Percentiles rank a stretch among this genome's conserved stretches.
Evolutionary conservation across 2,888 invertebrate genomes (phyloP).

Genomic region (Acronicta leporina): DNA sequence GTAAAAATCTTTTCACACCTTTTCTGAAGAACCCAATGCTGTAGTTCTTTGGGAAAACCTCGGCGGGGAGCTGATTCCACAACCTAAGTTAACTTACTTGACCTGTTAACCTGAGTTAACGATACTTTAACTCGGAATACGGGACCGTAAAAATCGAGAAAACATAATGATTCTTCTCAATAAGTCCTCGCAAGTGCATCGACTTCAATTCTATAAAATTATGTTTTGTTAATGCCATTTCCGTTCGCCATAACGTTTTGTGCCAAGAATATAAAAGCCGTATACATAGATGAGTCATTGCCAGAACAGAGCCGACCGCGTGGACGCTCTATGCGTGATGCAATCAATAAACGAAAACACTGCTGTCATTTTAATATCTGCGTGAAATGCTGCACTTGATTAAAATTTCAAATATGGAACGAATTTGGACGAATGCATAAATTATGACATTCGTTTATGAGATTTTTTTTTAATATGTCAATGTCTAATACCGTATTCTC

Average conservation of each 20-base stretch:
- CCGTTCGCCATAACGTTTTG: conserved; percentile 63
- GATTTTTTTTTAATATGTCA: not conserved
- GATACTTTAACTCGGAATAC: no score
- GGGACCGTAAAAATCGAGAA: conserved; percentile 6
- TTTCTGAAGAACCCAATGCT: no score
- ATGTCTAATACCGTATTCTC: no score
- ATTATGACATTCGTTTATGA: not conserved
- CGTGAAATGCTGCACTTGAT: conserved; percentile 17
- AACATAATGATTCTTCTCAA: conserved; percentile 5
- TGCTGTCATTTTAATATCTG: conserved; percentile 32
- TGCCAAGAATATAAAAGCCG: conserved; percentile 71
- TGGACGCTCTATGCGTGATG: conserved; percentile 59
- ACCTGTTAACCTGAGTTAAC: no score
- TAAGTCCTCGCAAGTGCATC: conserved; percentile 57
- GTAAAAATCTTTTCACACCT: no score
- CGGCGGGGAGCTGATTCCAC: no score
- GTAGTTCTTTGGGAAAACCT: no score
- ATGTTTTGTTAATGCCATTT: conserved; percentile 65
- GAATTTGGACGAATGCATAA: conserved; percentile 3
- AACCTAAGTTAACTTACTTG: no score
- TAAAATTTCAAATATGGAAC: conserved; percentile 16
- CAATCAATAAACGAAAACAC: conserved; percentile 57
- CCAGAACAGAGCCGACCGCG: conserved; percentile 49
- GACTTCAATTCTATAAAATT: conserved; percentile 60
- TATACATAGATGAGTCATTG: conserved; percentile 66